These are phyloP conservation scores for Neotoxoptera formosana DNA, from an alignment of 1,140 invertebrate genomes.

Conservation along the genomic window DNA sequence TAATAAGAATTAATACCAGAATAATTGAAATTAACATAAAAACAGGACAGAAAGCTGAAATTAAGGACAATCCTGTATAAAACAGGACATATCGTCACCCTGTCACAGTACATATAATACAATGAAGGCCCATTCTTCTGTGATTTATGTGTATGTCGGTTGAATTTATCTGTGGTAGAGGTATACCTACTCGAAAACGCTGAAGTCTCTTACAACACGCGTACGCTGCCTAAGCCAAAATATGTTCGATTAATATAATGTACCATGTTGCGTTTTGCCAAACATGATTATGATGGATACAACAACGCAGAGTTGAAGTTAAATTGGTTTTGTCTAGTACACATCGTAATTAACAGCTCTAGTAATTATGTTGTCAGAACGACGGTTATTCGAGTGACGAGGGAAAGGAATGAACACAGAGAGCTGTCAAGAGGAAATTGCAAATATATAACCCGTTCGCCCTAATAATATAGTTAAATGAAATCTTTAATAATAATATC, in stretches of 20 bases:
- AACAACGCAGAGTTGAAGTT: neutral
- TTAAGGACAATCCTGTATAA: no score
- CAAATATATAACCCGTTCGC: neutral
- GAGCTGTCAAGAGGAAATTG: constrained; percentile 39
- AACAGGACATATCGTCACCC: no score
- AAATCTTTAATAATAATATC: neutral
- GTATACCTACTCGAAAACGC: neutral
- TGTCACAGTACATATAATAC: neutral
- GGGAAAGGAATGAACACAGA: neutral
- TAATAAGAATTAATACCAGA: no score
- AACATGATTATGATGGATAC: neutral
- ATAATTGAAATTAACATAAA: no score
- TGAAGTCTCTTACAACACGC: neutral
- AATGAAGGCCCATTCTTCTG: neutral
- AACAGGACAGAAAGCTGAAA: no score
- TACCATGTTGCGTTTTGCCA: neutral
- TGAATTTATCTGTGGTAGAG: neutral
- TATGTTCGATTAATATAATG: neutral
- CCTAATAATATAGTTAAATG: constrained; percentile 29
- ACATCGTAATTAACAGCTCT: constrained; percentile 26
- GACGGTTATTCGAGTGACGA: constrained; percentile 30
- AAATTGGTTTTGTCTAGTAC: constrained; percentile 43
- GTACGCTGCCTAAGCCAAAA: neutral
- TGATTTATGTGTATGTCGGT: neutral
- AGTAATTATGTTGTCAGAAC: constrained; percentile 48